Base-by-base conservation (phyloP, 2,888 invertebrate genomes). In the Apantesis nais region DNA sequence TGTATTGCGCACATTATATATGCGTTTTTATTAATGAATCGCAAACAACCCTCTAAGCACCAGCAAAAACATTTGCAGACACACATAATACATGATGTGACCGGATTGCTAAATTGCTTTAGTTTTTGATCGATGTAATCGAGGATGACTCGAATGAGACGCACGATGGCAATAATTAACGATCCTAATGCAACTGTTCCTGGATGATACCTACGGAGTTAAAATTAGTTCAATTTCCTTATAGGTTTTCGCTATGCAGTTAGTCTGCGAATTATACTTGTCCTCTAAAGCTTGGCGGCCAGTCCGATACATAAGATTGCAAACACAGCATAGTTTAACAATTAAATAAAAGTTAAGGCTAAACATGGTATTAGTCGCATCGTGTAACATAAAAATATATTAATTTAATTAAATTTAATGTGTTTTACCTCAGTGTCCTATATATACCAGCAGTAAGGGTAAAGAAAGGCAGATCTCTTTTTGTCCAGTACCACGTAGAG, bases 1-100 rank as follows among this genome's bases (percentile, higher is more conserved):
- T 99, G 98, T 62, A 99, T 97, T 0, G 99, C 99, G 88, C 98
- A 98, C 98, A 99, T 98, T 39, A 99, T 98, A 88, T 98, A 99
- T 0, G 99, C 99, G 85, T 99, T 99, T 79, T 97, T 96, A 83
- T 97, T 98, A 78, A 96, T 96, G 88, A 98, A 99, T 86, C 97
- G 97, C 72, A 99, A 95, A 92, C 99, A 98, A 68, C 96, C 97
- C 88, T 99, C 99, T 83, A 99, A 91, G 84, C 98, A 97, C 97
- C 97, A 98, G 88, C 98, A 98, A 92, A 97, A 98, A 88, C 98
- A 98, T 87, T 97, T 97, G 92, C 97, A 96, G 83, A 96, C 97
- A 87, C 97, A 98, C 83, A 98, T 84, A 31, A 98, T 92, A 34
- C 96, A 96, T 74, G 96, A 96, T 0, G 97, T 96, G 5, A 97